These are phyloP conservation scores for Tringa solitaria DNA, from an alignment of 2,113 vertebrate genomes.

Conservation along the genomic window DNA sequence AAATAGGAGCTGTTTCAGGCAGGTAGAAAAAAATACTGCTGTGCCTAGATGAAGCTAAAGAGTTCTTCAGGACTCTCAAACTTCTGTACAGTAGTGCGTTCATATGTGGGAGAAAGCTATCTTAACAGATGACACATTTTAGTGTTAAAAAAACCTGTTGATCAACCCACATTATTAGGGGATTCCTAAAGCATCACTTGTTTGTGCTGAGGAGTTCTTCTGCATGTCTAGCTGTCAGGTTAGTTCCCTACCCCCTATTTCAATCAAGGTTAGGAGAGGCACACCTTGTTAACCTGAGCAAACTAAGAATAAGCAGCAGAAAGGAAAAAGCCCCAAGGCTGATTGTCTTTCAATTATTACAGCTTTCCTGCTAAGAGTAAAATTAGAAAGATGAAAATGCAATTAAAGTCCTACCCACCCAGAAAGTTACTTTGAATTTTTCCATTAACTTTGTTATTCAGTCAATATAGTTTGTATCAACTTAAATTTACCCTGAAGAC, in stretches of 20 bases:
- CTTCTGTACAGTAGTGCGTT: neutral
- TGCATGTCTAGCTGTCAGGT: neutral
- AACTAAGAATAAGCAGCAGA: neutral
- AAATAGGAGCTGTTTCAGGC: neutral
- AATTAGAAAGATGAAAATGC: slow-evolving; percentile 7
- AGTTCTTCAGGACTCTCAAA: neutral
- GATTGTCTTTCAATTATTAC: neutral
- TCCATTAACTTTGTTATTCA: neutral
- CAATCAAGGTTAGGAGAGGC: neutral
- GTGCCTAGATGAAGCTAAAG: neutral
- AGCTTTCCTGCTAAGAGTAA: neutral
- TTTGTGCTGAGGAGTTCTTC: neutral
- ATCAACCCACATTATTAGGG: neutral
- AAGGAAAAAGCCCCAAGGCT: neutral
- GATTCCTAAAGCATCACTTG: neutral
- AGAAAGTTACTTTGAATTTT: neutral
- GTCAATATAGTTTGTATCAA: neutral
- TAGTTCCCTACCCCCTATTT: neutral
- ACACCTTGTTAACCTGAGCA: neutral
- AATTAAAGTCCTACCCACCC: neutral
- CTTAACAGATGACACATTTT: neutral
- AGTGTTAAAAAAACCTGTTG: neutral
- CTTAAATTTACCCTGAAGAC: neutral
- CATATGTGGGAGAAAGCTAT: neutral
- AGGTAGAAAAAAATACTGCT: neutral